These are phyloP conservation scores for Chaetogeoica ovagalla DNA, from an alignment of 2,888 invertebrate species.

Conservation along the genomic window DNA sequence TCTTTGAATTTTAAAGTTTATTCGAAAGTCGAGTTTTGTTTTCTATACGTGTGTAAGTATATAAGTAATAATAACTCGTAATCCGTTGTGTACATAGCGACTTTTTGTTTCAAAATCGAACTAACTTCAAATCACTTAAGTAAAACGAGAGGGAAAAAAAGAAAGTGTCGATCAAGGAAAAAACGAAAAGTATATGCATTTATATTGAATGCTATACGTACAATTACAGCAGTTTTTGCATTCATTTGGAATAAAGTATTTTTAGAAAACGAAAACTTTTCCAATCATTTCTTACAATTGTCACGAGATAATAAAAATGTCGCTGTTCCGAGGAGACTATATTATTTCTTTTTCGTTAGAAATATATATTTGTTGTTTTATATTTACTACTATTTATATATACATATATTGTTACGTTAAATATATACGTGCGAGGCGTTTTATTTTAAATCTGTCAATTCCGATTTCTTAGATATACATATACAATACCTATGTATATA, in stretches of 20 bases:
- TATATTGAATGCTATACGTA: not conserved
- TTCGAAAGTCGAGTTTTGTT: too few species aligned
- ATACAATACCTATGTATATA: not conserved
- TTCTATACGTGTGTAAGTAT: too few species aligned
- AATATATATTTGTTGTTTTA: not conserved
- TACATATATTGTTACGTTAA: not conserved
- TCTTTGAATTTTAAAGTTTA: too few species aligned
- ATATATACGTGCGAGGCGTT: not conserved
- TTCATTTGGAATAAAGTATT: not conserved
- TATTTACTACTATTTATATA: too few species aligned
- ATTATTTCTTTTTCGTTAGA: not conserved
- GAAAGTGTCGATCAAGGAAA: not conserved
- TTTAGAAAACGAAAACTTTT: slow-evolving; percentile 3
- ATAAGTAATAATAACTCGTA: too few species aligned
- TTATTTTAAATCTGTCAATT: not conserved
- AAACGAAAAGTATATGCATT: not conserved
- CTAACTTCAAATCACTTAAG: too few species aligned
- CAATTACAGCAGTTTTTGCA: not conserved
- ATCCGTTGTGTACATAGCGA: too few species aligned
- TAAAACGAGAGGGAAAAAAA: too few species aligned
- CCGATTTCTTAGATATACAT: not conserved
- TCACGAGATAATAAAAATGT: not conserved
- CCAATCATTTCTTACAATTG: not conserved
- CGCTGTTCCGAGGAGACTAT: not conserved
- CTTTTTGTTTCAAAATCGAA: too few species aligned